Evolutionary conservation across 1,140 invertebrate species (phyloP), one percentile per base, ranked within the genome.

Genomic region (Araneus ventricosus): DNA sequence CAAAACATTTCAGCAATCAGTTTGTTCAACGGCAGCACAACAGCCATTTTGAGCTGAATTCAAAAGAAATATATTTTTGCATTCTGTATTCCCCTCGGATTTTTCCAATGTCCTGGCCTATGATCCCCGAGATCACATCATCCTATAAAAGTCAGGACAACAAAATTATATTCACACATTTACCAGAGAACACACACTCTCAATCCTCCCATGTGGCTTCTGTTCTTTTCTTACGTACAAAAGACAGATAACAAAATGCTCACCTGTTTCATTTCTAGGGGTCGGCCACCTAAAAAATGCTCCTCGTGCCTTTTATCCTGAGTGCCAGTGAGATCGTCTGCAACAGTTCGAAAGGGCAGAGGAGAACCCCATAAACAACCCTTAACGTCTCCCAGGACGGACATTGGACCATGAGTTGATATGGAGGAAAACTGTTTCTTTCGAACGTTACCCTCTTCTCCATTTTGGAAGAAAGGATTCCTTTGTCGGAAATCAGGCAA

Each of bases 301-400:
- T 34, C n/a, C 39, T 45, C 45, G 45, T 45, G 45, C 39, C 39
- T 41, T 52, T 52, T 41, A 52, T 52, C 80, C 80, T 17, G 24
- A 45, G 39, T 45, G 24, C 80, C 80, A 27, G 41, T 4, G 27
- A 41, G 80, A 84, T 52, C 80, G 80, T 84, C n/a, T 84, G 39
- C n/a, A n/a, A 27, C n/a, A 34, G 39, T 84, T 27, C 39, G 45
- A 14, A 80, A 80, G 79, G 20, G 79, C 79, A 24, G 20, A 37
- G 30, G 30, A 34, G 70, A 20, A 75, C 45, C n/a, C 80, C 80
- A 84, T 84, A 84, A 84, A 84, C 37, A 84, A 84, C 22, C 24
- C 41, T 84, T 84, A 84, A 84, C 80, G 80, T 34, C 39, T 84
- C 80, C 80, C 80, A 17, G 24, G 80, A 27, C 80, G 39, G n/a